phyloP scores from a whole-genome alignment of 2,888 invertebrate species.

The Temnothorax unifasciatus region DNA sequence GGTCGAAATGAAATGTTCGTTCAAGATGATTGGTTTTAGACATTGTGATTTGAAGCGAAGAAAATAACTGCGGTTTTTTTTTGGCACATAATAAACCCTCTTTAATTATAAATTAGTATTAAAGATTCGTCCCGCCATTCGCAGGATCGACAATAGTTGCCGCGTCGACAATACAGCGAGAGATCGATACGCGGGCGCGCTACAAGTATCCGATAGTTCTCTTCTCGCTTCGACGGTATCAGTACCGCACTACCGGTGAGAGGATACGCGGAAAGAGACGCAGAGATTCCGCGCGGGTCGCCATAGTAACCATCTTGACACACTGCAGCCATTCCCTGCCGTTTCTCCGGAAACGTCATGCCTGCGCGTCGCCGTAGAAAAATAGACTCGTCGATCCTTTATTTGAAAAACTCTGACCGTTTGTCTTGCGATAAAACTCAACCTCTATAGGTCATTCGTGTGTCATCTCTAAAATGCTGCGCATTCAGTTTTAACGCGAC shows the following conservation, averaged over 20 bases:
- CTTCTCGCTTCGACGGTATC: constrained; percentile 13
- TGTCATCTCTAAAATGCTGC: neutral
- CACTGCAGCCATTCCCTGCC: constrained; percentile 67
- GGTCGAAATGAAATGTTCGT: neutral
- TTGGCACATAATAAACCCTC: no score
- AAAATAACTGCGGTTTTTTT: neutral
- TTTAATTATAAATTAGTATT: neutral
- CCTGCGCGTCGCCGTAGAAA: constrained; percentile 43
- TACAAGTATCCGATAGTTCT: constrained; percentile 36
- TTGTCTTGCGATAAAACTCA: neutral
- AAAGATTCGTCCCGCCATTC: neutral
- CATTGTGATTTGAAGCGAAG: neutral
- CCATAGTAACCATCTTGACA: constrained; percentile 85
- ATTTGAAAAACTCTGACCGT: neutral
- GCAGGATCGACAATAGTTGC: constrained; percentile 22
- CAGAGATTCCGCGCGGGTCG: constrained; percentile 74
- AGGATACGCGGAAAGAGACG: constrained; percentile 68
- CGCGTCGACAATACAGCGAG: constrained; percentile 7
- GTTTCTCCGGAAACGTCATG: constrained; percentile 58
- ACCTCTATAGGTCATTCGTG: neutral
- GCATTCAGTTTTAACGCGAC: neutral
- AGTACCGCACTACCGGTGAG: constrained; percentile 39
- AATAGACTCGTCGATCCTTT: constrained; percentile 26
- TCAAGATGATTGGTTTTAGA: neutral
- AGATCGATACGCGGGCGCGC: constrained; percentile 34